Evolutionary conservation across 2,888 invertebrate species (phyloP).

Genomic region (Eutolmus rufibarbis): DNA sequence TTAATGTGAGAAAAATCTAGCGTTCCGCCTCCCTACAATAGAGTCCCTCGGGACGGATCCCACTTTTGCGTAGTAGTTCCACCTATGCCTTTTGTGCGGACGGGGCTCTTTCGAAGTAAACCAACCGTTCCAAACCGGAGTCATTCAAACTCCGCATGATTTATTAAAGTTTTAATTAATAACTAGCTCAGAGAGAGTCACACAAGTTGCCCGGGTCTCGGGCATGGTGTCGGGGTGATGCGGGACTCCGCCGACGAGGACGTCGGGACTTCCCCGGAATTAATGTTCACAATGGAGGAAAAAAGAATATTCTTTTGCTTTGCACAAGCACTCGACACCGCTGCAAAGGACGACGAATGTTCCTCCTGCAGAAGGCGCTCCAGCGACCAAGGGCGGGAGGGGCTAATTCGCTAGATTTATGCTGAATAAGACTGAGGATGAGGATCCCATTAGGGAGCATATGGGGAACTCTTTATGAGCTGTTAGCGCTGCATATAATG

Average conservation of each 20-base stretch:
- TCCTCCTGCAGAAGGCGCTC: not conserved
- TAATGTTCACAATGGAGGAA: not conserved
- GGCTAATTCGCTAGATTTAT: not conserved
- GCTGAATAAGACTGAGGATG: not conserved
- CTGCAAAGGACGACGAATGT: not conserved
- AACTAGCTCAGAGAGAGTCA: not conserved
- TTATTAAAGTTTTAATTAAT: conserved; percentile 43
- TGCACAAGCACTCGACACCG: not conserved
- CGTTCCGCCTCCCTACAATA: not conserved
- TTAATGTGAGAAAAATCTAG: not conserved
- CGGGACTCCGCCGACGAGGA: not conserved
- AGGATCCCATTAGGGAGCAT: not conserved
- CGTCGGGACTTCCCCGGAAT: not conserved
- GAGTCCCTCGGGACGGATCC: not conserved
- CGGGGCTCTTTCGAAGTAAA: not conserved
- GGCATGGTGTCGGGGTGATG: not conserved
- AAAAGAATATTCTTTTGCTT: not conserved
- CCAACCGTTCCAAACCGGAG: not conserved
- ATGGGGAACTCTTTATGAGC: not conserved
- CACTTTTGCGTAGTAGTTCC: not conserved
- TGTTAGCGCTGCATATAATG: not conserved
- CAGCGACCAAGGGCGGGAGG: not conserved
- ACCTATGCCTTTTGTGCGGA: not conserved
- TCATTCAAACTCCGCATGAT: conserved; percentile 32
- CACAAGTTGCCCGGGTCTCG: not conserved